Base-by-base conservation (phyloP, 2,113 vertebrate genomes). In the Sylvilagus bachmani region DNA sequence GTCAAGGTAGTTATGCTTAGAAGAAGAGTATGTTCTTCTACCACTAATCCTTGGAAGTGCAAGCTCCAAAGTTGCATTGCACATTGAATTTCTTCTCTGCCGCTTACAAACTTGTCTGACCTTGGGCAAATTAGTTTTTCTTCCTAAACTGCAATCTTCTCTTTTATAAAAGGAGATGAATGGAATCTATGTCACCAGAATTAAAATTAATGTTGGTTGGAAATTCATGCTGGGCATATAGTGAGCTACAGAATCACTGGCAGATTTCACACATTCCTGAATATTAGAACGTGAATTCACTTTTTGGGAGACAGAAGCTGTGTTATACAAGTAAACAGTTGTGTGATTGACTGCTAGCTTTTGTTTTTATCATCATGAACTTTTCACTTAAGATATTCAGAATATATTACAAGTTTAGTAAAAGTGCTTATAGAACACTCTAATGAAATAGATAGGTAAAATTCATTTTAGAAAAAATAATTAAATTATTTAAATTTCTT, bases 1-100 rank as follows among this genome's bases (percentile, higher is more conserved):
- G 82, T 92, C 51, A 75, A 93, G 74, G 19, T 53, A 78, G 87
- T 61, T 73, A 33, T 33, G 24, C 94, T 94, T 36, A 89, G 29
- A 90, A 74, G 69, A 74, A 74, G 69, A 74, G 27, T 31, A 11
- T 90, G 29, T 17, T 62, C 13, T 61, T 51, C 11, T 49, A 1
- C 79, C 69, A 83, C 31, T 84, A 66, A 33, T 25, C 33, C 6
- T 19, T 84, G n/a, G 31, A 87, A 90, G 49, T 70, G 22, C 90
- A 14, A 71, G 16, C 38, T 89, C 16, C 17, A 55, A 90, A 80
- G 44, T 95, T 44, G 71, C 22, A 61, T 0, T 33, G 14, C 7
- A 51, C 5, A 84, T 91, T 79, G 21, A 86, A 49, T 81, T 27
- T 2, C 7, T 70, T 6, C 13, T 51, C 22, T n/a, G 3, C 44